Base-by-base conservation (phyloP, 2,113 vertebrate species). In the Mastomys natalensis region DNA sequence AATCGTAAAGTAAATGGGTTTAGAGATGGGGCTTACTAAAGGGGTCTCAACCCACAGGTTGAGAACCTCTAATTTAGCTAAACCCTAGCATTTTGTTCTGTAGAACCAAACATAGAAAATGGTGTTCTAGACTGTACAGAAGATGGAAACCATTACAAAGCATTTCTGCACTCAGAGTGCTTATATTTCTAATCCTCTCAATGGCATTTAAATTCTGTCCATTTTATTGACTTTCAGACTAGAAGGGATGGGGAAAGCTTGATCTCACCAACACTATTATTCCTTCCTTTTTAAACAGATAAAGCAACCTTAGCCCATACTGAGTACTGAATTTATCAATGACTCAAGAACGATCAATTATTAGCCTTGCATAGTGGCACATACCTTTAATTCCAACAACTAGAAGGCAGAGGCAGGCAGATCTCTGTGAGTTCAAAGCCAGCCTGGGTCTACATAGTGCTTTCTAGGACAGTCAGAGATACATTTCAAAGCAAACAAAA, bases 151-250 rank as follows among this genome's bases (percentile, higher is more conserved):
- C 29, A 51, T 34, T 29, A 17, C 2, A 55, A 43, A 77, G 13
- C 40, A 48, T 81, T 91, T 22, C 53, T 80, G 64, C 43, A 58
- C 21, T 64, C 64, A 77, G 78, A 48, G 43, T 87, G 29, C 6
- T 43, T 21, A 13, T 34, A n/a, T 15, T 15, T 26, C 53, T 51
- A 84, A 84, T n/a, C 26, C 21, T 37, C 13, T n/a, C 29, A 2
- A 15, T 0, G 24, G 21, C 9, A 7, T 26, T 80, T 89, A 62
- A 91, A 64, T 60, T 21, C 62, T 82, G 19, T 55, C 89, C 84
- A 78, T 13, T 64, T 92, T 72, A 68, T 55, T 96, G 31, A 92
- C 80, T 86, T 94, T 64, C 86, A 72, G 81, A 85, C 29, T 55
- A 66, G 74, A 93, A 90, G 90, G 40, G 17, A 1, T 21, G 17